Evolutionary conservation across 2,797 vertebrate genomes (phyloP).

Genomic region (Acanthurus tractus): DNA sequence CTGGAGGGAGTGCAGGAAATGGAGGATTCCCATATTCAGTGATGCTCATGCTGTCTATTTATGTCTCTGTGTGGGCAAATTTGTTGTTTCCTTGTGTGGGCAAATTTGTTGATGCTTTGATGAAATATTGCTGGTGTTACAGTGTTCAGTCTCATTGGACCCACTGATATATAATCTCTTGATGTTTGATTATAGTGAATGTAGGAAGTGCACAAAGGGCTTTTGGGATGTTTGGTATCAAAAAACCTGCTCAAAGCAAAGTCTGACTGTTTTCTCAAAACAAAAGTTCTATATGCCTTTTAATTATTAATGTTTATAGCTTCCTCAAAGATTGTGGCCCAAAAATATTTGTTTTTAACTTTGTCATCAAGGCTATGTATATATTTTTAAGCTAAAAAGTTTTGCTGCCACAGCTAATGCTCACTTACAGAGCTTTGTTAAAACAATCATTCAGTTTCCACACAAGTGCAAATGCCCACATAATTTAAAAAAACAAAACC

Average conservation of each 20-base stretch:
- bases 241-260: slow-evolving; percentile 10
- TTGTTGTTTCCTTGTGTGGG: slow-evolving; percentile 72
- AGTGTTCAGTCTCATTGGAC: slow-evolving; percentile 49
- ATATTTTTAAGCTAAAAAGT: background rate
- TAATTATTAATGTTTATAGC: background rate
- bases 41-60: slow-evolving; percentile 78
- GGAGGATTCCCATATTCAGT: slow-evolving; percentile 75
- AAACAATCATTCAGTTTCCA: background rate
- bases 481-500: background rate
- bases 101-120: slow-evolving; percentile 78
- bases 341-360: slow-evolving; percentile 3
- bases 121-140: slow-evolving; percentile 68
- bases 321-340: background rate
- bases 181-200: slow-evolving; percentile 56
- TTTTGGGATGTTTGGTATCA: slow-evolving; percentile 13
- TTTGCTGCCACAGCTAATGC: background rate
- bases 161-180: slow-evolving; percentile 47
- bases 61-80: slow-evolving; percentile 79
- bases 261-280: background rate
- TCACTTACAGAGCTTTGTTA: background rate
- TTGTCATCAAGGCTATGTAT: background rate
- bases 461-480: background rate
- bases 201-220: slow-evolving; percentile 46
- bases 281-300: slow-evolving; percentile 3
- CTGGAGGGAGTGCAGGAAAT: slow-evolving; percentile 57